A percentile compares a stretch with the other conserved stretches of the same genome.
Evolutionary conservation across 1,140 invertebrate genomes (phyloP).

Genomic region (Goniozus legneri): DNA sequence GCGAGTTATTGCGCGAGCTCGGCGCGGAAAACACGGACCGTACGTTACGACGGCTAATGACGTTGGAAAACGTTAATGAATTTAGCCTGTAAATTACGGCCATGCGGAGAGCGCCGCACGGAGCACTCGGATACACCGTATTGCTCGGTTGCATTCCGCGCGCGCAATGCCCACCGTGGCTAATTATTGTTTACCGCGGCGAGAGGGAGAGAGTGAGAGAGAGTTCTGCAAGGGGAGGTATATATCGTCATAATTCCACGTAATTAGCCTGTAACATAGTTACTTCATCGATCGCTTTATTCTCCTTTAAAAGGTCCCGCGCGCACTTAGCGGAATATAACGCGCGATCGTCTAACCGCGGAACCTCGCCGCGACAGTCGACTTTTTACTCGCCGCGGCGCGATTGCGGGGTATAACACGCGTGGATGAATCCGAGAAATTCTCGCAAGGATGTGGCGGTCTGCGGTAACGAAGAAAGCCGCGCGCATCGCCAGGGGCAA

Average conservation of each 20-base stretch:
- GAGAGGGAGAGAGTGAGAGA: slow-evolving; percentile 9
- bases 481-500: too few relatives aligned
- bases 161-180: slow-evolving; percentile 17
- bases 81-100: slow-evolving; percentile 30
- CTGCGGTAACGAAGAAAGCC: too few relatives aligned
- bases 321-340: slow-evolving; percentile 16
- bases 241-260: slow-evolving; percentile 34
- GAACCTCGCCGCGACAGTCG: slow-evolving; percentile 20
- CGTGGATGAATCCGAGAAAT: too few relatives aligned
- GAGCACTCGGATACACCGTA: too few relatives aligned
- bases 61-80: slow-evolving; percentile 24
- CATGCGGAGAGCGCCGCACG: too few relatives aligned
- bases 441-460: too few relatives aligned
- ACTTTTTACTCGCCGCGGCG: slow-evolving; percentile 19
- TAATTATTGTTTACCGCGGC: slow-evolving; percentile 35
- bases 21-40: not conserved
- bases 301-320: slow-evolving; percentile 16
- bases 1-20: not conserved
- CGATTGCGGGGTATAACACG: slow-evolving; percentile 7
- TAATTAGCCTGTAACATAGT: slow-evolving; percentile 35
- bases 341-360: slow-evolving; percentile 21
- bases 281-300: slow-evolving; percentile 33
- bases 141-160: slow-evolving; percentile 21
- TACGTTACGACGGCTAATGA: slow-evolving; percentile 17
- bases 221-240: slow-evolving; percentile 12